Base-by-base conservation (phyloP, 2,113 vertebrate species). In the Rhagologus leucostigma region DNA sequence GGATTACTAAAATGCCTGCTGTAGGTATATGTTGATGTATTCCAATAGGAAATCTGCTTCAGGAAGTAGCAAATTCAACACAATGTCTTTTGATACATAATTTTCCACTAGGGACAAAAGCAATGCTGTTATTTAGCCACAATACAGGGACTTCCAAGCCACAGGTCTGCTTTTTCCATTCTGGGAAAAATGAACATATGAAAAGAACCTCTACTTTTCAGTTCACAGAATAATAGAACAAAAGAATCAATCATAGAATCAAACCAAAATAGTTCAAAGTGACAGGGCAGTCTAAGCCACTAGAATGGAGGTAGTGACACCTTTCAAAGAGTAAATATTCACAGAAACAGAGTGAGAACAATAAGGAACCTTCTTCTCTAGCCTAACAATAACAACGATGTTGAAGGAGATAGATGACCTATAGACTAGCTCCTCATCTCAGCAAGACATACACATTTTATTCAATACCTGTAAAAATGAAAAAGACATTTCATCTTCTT, bases 251-350 rank as follows among this genome's bases (percentile, higher is more conserved):
- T 59, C 82, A 64, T 2, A 52, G 49, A 73, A 32, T 52, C 21
- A 33, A 78, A 69, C 9, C 16, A 17, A 55, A 55, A 18, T 63
- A n/a, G 29, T 62, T 85, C 42, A 75, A 85, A 64, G 44, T 53
- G 10, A 6, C 47, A 41, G 17, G 44, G 16, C 47, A 62, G 21
- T n/a, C 42, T 53, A 19, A 0, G 29, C 10, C 42, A 22, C 33
- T 26, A 67, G 70, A 85, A 79, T 56, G 23, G 13, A 85, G 21
- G 21, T 24, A 39, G 52, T 52, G 22, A 44, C 11, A 30, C 4
- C 70, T 93, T 96, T 96, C 84, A 87, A 83, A 73, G 60, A 81
- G 55, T 74, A 39, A 90, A 64, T 68, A 82, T 60, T 79, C 57
- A 76, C 7, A 69, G 70, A 49, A 83, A 69, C 9, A 52, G 20